A percentile compares a stretch with the other conserved stretches of the same genome.
phyloP scores from a whole-genome alignment of 2,888 invertebrate genomes.

The Teleiodes luculella region DNA sequence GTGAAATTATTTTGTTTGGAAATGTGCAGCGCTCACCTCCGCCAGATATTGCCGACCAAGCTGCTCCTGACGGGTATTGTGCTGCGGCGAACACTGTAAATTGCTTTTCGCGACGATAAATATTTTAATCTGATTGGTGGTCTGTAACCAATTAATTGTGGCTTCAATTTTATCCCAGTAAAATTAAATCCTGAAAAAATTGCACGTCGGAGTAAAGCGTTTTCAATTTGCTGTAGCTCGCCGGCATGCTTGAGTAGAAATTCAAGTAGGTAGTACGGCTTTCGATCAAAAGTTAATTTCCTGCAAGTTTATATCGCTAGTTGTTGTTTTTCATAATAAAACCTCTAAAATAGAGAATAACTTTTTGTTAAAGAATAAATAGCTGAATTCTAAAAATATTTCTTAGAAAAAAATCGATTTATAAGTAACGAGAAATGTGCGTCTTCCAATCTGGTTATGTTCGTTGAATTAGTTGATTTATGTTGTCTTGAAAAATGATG shows the following conservation, averaged over 20 bases:
- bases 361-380: too few species aligned
- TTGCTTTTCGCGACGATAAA: slow-evolving; percentile 75
- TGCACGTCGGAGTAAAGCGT: not conserved
- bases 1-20: not conserved
- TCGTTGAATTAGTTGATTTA: too few species aligned
- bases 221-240: not conserved
- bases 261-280: not conserved
- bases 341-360: too few species aligned
- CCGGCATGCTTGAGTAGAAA: not conserved
- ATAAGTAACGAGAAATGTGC: too few species aligned
- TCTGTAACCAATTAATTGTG: slow-evolving; percentile 71
- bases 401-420: too few species aligned
- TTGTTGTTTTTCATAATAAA: not conserved
- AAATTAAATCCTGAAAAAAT: not conserved
- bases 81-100: slow-evolving; percentile 70
- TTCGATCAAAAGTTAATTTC: not conserved
- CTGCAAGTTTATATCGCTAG: not conserved
- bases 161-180: slow-evolving; percentile 47
- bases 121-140: slow-evolving; percentile 75
- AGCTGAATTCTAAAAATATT: too few species aligned
- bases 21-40: slow-evolving; percentile 50
- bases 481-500: too few species aligned
- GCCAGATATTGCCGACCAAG: slow-evolving; percentile 64
- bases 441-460: too few species aligned
- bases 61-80: slow-evolving; percentile 69